These are phyloP conservation scores for Clarias platycephalus DNA, from an alignment of 2,797 vertebrate genomes.

Conservation along the genomic window DNA sequence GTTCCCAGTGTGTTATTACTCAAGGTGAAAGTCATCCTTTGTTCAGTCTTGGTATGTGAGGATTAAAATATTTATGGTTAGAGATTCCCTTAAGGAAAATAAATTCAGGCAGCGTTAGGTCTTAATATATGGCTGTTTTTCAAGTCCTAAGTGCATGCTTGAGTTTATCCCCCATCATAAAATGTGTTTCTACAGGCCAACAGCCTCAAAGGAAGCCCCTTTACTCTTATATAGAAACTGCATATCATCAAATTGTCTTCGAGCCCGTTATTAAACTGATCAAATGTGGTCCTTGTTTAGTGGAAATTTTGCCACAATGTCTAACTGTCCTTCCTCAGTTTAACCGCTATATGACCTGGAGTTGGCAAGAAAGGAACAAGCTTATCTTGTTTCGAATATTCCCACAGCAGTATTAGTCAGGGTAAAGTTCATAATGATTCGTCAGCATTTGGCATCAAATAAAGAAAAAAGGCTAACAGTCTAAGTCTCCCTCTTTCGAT, in stretches of 20 bases:
- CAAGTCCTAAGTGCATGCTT: neutral
- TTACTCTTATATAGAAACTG: neutral
- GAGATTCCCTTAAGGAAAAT: neutral
- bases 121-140: neutral
- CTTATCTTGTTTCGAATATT: neutral
- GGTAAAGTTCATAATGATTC: neutral
- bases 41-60: neutral
- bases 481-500: neutral
- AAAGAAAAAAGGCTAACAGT: too few species aligned
- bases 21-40: neutral
- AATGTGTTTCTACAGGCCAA: neutral
- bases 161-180: neutral
- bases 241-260: neutral
- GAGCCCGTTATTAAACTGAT: neutral
- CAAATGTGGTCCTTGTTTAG: neutral
- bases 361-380: neutral
- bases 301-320: neutral
- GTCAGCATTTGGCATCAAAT: neutral
- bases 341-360: constrained; percentile 2
- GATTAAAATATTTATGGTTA: neutral
- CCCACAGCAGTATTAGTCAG: neutral
- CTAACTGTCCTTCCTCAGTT: neutral
- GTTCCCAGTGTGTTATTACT: neutral
- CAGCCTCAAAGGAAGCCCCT: neutral
- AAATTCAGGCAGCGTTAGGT: neutral